phyloP scores from a whole-genome alignment of 2,113 vertebrate species.

The Ammospiza nelsoni region DNA sequence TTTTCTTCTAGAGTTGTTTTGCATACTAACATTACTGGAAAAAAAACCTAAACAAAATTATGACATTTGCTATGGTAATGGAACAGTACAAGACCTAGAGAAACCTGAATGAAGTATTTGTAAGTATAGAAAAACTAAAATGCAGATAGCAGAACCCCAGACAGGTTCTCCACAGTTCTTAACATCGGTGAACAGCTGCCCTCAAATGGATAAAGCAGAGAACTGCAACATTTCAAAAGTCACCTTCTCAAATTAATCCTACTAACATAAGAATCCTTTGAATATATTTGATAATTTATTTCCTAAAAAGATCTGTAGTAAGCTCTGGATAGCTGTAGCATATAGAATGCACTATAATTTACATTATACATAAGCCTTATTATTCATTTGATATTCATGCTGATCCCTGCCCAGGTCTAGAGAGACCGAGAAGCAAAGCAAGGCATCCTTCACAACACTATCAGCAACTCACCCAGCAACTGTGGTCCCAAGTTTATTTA shows the following conservation, averaged over 20 bases:
- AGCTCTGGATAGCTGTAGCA: background rate
- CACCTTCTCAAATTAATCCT: background rate
- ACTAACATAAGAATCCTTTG: background rate
- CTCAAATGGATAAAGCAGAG: constrained; percentile 66
- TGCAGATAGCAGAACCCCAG: background rate
- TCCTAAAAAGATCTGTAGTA: background rate
- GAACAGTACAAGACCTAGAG: background rate
- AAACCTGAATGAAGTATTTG: background rate
- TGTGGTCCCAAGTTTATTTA: background rate
- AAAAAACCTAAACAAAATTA: background rate
- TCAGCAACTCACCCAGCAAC: rapidly evolving
- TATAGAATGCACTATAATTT: background rate
- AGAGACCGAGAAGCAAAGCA: background rate
- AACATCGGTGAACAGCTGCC: constrained; percentile 63
- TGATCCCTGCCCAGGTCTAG: background rate
- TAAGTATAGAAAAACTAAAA: background rate
- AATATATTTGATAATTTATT: background rate
- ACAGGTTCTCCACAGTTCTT: background rate
- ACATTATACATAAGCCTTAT: background rate
- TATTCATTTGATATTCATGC: background rate
- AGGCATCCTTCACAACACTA: background rate
- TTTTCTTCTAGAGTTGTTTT: background rate
- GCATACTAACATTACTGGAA: background rate
- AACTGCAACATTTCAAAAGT: constrained; percentile 47
- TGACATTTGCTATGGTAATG: background rate